Evolutionary conservation across 1,140 invertebrate genomes (phyloP), one percentile per base, ranked within the genome.

Genomic region (Ostrea denselamellosa): DNA sequence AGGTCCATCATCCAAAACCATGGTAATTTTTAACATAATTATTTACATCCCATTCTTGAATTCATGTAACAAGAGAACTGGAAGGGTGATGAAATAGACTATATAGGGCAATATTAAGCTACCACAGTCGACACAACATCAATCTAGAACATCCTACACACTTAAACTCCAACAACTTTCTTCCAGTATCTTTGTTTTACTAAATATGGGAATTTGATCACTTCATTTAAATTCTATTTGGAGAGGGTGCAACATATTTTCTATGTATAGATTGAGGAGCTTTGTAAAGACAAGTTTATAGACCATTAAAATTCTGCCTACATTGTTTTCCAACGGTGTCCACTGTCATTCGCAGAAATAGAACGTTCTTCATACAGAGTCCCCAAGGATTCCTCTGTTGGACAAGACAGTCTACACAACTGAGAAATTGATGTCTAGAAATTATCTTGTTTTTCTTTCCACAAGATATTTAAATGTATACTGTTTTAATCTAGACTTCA

Each of bases 401-500:
- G 25, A 62, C 58, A 62, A 62, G 58, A 19, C 58, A 19, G 58
- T 28, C 68, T 77, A 22, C 68, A 12, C 12, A 0, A 77, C 25
- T 34, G 68, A 77, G 68, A 77, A 34, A 25, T 12, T 28, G 9
- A 17, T 77, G 68, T 77, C 25, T 2, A 14, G 25, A 44, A 25
- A 77, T 77, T 77, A 25, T 77, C 68, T 34, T 28, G 22, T 28
- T 28, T 77, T 34, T 28, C 28, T 77, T 77, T 25, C 10, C 68
- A 34, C 25, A 77, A 28, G 25, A 28, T 17, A 28, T 77, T 28
- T 9, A 25, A 77, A 77, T 77, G 58, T 62, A 77, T 28, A 28
- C 68, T 28, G 22, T 77, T 77, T 77, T 77, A 62, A 77, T 77
- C 68, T 8, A 77, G 28, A 77, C 25, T 62, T 25, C 22, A 77